Evolutionary conservation across 2,888 invertebrate genomes (phyloP), one percentile per base, ranked within the genome.

Genomic region (Neoaliturus tenellus): DNA sequence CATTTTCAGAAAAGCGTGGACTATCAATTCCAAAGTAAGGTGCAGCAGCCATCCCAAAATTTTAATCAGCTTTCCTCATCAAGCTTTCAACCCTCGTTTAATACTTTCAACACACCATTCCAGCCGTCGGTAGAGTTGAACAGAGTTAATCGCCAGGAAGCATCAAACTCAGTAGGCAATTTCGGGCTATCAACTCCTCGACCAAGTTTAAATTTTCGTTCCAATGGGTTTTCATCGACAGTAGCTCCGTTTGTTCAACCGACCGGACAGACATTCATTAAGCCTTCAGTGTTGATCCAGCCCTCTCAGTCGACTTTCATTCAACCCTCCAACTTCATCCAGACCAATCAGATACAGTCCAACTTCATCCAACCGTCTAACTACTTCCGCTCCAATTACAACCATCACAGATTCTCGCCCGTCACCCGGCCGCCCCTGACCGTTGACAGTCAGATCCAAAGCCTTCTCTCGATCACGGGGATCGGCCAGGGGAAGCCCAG

Each of bases 401-500:
- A 86, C 31, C 71, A 71, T 39, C 78, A 78, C 48, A 78, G 78
- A 33, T 51, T 78, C 55, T 14, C 78, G 0, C 75, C 35, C 0
- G 85, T 86, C 28, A 78, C 85, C 0, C 73, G 85, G 23, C 85
- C 82, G 48, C 87, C 90, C 88, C 87, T 90, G 89, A 89, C 92
- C 88, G 92, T 90, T 89, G 93, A 93, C 73, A 90, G 92, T 41
- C 94, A 95, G 88, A 91, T 95, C 71, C 94, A 94, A 88, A 93
- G 93, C 87, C 90, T 95, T 67, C 89, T 95, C 23, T 92, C 92
- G 78, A 94, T 95, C 89, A 94, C 94, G 75, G 95, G 95, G 44
- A 92, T 95, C 55, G 85, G 90, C 12, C 88, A 89, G 0, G 87
- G 88, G 0, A 88, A 88, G 6, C 91, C 91, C 62, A 92, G 93